phyloP scores from a whole-genome alignment of 2,797 vertebrate genomes.

The Discoglossus pictus region DNA sequence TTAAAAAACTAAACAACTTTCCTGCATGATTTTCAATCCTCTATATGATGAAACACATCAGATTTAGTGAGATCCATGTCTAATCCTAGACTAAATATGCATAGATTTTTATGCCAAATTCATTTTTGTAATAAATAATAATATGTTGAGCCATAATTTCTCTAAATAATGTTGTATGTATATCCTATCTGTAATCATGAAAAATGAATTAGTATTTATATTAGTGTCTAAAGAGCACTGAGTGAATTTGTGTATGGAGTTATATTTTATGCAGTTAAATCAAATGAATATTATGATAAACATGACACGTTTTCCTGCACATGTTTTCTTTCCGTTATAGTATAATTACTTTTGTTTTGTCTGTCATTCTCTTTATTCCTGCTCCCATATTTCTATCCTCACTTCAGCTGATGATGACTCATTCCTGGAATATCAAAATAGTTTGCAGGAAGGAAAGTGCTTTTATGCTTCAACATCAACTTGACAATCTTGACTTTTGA shows the following conservation, averaged over 20 bases:
- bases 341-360: background rate
- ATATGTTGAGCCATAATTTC: too few species aligned
- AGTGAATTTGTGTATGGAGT: background rate
- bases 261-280: background rate
- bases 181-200: too few species aligned
- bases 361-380: constrained; percentile 9
- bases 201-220: too few species aligned
- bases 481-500: constrained; percentile 1
- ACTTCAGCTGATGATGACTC: constrained; percentile 11
- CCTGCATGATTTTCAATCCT: too few species aligned
- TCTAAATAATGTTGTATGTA: too few species aligned
- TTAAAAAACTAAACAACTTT: too few species aligned
- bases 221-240: too few species aligned
- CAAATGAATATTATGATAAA: constrained; percentile 6
- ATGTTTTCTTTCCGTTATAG: background rate
- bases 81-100: too few species aligned
- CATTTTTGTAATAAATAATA: too few species aligned
- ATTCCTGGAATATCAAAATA: background rate
- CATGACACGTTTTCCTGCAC: background rate
- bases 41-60: too few species aligned
- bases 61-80: too few species aligned
- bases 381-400: background rate
- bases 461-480: constrained; percentile 4
- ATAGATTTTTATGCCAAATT: too few species aligned
- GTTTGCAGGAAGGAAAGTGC: background rate